Conservation (phyloP, 2,113 vertebrate genomes). For the Pollachius pollachius region DNA sequence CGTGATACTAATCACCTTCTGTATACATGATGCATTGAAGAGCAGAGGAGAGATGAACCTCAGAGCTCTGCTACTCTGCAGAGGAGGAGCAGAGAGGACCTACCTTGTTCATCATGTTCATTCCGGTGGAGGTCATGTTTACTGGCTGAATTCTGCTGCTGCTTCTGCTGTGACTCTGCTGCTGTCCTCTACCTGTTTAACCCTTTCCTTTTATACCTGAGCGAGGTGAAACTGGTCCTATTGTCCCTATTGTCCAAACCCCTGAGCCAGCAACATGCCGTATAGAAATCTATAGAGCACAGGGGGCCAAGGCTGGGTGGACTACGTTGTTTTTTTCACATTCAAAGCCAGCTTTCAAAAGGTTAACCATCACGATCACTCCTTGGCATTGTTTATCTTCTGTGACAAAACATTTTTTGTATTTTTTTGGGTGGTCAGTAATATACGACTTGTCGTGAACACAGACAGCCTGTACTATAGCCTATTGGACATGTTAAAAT, state of each 20-base stretch:
- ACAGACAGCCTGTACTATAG: too few species aligned
- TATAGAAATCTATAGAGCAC: conserved; percentile 48
- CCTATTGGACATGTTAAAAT: too few species aligned
- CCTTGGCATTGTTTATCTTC: conserved; percentile 26
- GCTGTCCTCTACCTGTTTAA: conserved; percentile 50
- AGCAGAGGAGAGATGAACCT: too few species aligned
- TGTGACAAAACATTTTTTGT: conserved; percentile 10
- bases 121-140: conserved; percentile 61
- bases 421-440: conserved; percentile 8
- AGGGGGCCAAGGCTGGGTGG: conserved; percentile 38
- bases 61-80: too few species aligned
- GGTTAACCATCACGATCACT: conserved; percentile 47
- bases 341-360: conserved; percentile 24
- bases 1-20: too few species aligned
- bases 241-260: conserved; percentile 45
- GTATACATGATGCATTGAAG: too few species aligned
- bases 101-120: conserved; percentile 65
- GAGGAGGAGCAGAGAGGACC: conserved; percentile 1
- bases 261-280: conserved; percentile 53
- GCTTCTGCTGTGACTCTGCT: conserved; percentile 16
- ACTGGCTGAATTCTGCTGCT: conserved; percentile 25
- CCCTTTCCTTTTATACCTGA: conserved; percentile 64
- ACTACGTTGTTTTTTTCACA: conserved; percentile 28
- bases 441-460: background rate
- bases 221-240: background rate